Evolutionary conservation across 1,140 invertebrate genomes (phyloP), one percentile per base, ranked within the genome.

Genomic region (Pseudomyrmex cubaensis): DNA sequence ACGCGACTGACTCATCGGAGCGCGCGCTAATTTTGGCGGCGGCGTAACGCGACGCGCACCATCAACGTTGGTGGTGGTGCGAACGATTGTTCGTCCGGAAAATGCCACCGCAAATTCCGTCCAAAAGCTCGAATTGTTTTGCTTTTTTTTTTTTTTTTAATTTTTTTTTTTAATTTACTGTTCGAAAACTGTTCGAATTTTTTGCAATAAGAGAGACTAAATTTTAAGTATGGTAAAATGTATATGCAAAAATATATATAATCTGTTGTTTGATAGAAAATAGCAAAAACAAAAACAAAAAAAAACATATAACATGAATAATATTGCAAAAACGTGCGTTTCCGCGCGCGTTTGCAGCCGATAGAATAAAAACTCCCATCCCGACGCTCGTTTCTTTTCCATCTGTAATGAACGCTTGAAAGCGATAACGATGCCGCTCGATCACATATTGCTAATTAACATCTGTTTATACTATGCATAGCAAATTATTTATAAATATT

Each of bases 21-120:
- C 66, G 88, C 82, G 82, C 82, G 85, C 91, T 92, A 91, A 92
- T 91, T 92, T 90, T 85, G 82, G 87, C 87, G n/a, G 20, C 82
- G 80, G 89, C 56, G 57, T 82, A 66, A 70, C 70, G 17, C 10
- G 50, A 74, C 64, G 17, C 13, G 61, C 56, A 44, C 52, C 86
- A 85, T 89, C 83, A 86, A 89, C 22, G 50, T 12, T 72, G 1
- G 52, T 22, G 35, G 35, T 15, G 17, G 35, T 52, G 44, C 9
- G 25, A 57, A 50, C 66, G 76, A 80, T 80, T 80, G 76, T 76
- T 66, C 74, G 61, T 46, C 15, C 35, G 52, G 75, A 78, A 69
- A 78, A 69, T 69, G 63, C 75, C 63, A 17, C 5, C 44, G 44
- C 62, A 66, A 35, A 35, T 77, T 77, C 50, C 17, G 17, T 9